A percentile compares a stretch with the other conserved stretches of the same genome.
These are phyloP conservation scores for Serrognathus titanus DNA, from an alignment of 2,888 invertebrate genomes.

Conservation along the genomic window DNA sequence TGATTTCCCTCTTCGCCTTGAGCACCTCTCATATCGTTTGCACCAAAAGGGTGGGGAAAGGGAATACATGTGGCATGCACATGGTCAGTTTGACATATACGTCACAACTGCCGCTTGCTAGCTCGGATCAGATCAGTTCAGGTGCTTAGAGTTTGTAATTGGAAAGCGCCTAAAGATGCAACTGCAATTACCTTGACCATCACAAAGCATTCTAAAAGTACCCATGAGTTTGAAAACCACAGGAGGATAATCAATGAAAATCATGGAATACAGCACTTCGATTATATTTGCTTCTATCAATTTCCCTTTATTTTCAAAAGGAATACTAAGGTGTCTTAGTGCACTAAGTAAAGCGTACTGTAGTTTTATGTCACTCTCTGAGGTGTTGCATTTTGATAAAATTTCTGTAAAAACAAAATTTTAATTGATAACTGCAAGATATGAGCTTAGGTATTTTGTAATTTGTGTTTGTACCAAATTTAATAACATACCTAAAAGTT, in stretches of 20 bases:
- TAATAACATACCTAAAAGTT: constrained; percentile 56
- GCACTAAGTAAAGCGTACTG: constrained; percentile 77
- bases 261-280: constrained; percentile 68
- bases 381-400: constrained; percentile 56
- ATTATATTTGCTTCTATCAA: constrained; percentile 72
- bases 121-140: too few relatives aligned
- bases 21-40: too few relatives aligned
- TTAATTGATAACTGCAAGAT: background rate
- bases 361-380: constrained; percentile 58
- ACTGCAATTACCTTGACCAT: constrained; percentile 65
- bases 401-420: constrained; percentile 39
- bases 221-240: constrained; percentile 86
- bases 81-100: too few relatives aligned
- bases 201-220: constrained; percentile 80
- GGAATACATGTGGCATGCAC: too few relatives aligned
- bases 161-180: too few relatives aligned
- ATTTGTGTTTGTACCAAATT: background rate
- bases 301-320: constrained; percentile 68
- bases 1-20: too few relatives aligned
- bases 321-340: constrained; percentile 72
- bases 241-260: constrained; percentile 63
- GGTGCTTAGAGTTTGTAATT: too few relatives aligned
- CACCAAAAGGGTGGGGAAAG: too few relatives aligned
- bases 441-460: background rate
- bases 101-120: too few relatives aligned